A percentile compares a stretch with the other conserved stretches of the same genome.
These are phyloP conservation scores for Latrodectus hesperus DNA, from an alignment of 2,888 invertebrate genomes.

Conservation along the genomic window DNA sequence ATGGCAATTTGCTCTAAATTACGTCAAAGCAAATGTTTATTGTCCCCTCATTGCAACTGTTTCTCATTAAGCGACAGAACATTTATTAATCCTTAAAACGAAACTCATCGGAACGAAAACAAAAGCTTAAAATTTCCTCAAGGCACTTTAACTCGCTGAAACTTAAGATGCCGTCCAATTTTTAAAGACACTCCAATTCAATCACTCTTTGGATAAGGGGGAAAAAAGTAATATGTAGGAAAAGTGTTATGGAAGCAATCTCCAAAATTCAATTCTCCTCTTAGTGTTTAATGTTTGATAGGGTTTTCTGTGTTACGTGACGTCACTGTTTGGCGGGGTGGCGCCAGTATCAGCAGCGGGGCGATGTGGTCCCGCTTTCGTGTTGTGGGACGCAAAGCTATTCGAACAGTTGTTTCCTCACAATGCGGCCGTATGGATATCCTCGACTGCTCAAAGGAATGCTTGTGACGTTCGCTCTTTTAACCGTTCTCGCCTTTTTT, in stretches of 20 bases:
- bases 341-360: conserved; percentile 46
- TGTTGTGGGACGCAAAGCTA: conserved; percentile 36
- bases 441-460: conserved; percentile 28
- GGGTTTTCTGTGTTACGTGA: conserved; percentile 22
- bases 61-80: too few species aligned
- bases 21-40: too few species aligned
- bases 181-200: not conserved
- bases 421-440: conserved; percentile 65
- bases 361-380: conserved; percentile 21
- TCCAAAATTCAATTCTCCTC: not conserved
- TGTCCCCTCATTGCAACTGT: too few species aligned
- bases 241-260: conserved; percentile 5
- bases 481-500: conserved; percentile 13
- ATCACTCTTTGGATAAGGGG: not conserved
- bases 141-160: not conserved
- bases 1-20: too few species aligned
- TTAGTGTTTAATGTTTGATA: conserved; percentile 5
- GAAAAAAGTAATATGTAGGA: not conserved
- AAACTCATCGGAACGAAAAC: not conserved
- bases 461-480: conserved; percentile 18
- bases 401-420: conserved; percentile 59
- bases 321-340: conserved; percentile 54
- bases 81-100: too few species aligned
- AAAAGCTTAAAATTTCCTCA: not conserved
- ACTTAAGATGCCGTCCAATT: not conserved